Percentiles rank a stretch among this genome's conserved stretches.
Evolutionary conservation across 1,140 invertebrate genomes (phyloP).

Genomic region (Pristionchus pacificus): DNA sequence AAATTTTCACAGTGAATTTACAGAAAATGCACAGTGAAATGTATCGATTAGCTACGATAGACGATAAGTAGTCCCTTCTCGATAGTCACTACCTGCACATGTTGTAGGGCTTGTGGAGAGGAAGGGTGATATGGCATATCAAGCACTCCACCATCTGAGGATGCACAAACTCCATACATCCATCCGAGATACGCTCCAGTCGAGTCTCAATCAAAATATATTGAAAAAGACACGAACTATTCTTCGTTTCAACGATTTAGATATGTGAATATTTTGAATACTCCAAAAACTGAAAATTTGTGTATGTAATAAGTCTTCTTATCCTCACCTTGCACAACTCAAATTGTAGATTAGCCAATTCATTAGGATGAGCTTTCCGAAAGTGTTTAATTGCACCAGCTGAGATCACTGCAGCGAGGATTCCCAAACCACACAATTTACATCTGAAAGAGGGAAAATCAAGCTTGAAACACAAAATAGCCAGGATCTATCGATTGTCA

Average conservation of each 20-base stretch:
- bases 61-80: background rate
- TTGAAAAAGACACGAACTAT: too few relatives aligned
- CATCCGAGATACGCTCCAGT: conserved; percentile 42
- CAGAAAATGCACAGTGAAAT: background rate
- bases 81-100: conserved; percentile 38
- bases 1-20: background rate
- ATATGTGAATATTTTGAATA: background rate
- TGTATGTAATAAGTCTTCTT: background rate
- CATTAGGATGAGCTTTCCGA: background rate
- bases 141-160: conserved; percentile 41
- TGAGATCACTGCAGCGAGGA: background rate
- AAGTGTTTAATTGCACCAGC: background rate
- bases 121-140: conserved; percentile 43
- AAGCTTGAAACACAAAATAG: conserved; percentile 16
- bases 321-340: background rate
- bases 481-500: conserved; percentile 19
- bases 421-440: background rate
- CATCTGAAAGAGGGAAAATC: background rate
- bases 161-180: conserved; percentile 45
- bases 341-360: background rate
- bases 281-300: background rate
- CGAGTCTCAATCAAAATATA: conserved; percentile 29
- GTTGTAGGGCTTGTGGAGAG: conserved; percentile 48
- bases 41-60: background rate
- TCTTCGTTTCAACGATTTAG: too few relatives aligned